Evolutionary conservation across 2,888 invertebrate species (phyloP), one percentile per base, ranked within the genome.

Genomic region (Thymelicus sylvestris): DNA sequence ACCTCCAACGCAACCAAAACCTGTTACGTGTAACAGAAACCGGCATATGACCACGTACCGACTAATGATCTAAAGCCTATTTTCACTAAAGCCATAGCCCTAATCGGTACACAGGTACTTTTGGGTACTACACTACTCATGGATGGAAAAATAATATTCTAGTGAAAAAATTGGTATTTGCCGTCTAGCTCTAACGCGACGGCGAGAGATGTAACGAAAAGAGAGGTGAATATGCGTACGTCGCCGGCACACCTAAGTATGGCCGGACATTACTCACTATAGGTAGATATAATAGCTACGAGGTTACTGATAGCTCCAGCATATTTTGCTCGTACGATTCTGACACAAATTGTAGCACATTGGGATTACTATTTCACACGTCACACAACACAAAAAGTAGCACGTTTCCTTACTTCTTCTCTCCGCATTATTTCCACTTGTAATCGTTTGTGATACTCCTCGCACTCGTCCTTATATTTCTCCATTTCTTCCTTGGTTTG

Each of bases 401-500:
- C 89, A 92, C 92, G 83, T 84, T 87, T 86, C 93, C 98, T 97
- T 97, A 99, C 99, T 98, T 98, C 98, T 96, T 99, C 98, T 91
- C 98, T 97, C 92, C 98, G 97, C 95, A 98, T 97, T 92, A 98
- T 96, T 96, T 99, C 99, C 90, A 97, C 96, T 95, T 98, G 98
- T 90, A 98, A 95, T 92, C 98, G 97, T 95, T 98, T 97, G 94
- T 98, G 97, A 92, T 97, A 97, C 94, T 98, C 98, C 94, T 99
- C 99, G 92, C 98, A 98, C 92, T 98, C 98, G 94, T 99, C 99
- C 95, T 98, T 98, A 95, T 98, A 98, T 94, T 98, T 97, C 93
- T 99, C 99, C 97, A 99, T 98, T 95, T 99, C 99, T 93, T 99
- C 98, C 95, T 99, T 98, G 84, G 99, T 98, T 94, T 98, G 98